A percentile compares a stretch with the other conserved stretches of the same genome.
Conservation (phyloP, 2,888 invertebrate species). For the Synanthedon formicaeformis region DNA sequence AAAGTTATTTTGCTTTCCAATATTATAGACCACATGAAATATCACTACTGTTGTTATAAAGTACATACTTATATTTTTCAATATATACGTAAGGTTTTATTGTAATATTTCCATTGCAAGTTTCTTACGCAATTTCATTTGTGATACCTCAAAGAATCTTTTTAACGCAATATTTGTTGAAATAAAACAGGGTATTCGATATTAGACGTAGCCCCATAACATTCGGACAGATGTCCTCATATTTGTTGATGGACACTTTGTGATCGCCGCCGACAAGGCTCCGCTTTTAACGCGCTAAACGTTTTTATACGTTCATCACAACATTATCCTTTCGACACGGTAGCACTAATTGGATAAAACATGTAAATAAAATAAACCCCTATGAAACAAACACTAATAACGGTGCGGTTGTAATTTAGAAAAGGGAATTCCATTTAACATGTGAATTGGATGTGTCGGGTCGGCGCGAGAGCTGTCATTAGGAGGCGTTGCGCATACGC, state of each 20-base stretch:
- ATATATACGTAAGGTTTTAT: too few species aligned
- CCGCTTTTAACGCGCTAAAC: slow-evolving; percentile 60
- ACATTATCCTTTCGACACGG: slow-evolving; percentile 71
- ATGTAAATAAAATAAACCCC: slow-evolving; percentile 52
- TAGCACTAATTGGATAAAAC: slow-evolving; percentile 69
- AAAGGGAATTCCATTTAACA: slow-evolving; percentile 67
- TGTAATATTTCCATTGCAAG: too few species aligned
- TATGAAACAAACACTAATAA: slow-evolving; percentile 68
- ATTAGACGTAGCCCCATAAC: too few species aligned
- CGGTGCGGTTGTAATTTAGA: slow-evolving; percentile 53
- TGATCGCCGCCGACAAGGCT: slow-evolving; percentile 34
- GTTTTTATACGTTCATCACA: slow-evolving; percentile 54
- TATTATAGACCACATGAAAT: too few species aligned
- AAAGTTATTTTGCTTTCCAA: too few species aligned
- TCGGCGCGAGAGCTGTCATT: slow-evolving; percentile 51
- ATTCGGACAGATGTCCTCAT: background rate
- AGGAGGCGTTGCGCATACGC: slow-evolving; percentile 22
- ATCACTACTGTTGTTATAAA: too few species aligned
- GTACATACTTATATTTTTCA: too few species aligned
- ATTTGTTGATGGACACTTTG: background rate
- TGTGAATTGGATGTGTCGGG: slow-evolving; percentile 66
- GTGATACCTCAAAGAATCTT: too few species aligned
- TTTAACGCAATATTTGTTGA: too few species aligned
- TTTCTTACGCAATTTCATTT: too few species aligned
- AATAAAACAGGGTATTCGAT: too few species aligned